These are phyloP conservation scores for Osmerus mordax DNA, from an alignment of 2,113 vertebrate species.

Conservation along the genomic window DNA sequence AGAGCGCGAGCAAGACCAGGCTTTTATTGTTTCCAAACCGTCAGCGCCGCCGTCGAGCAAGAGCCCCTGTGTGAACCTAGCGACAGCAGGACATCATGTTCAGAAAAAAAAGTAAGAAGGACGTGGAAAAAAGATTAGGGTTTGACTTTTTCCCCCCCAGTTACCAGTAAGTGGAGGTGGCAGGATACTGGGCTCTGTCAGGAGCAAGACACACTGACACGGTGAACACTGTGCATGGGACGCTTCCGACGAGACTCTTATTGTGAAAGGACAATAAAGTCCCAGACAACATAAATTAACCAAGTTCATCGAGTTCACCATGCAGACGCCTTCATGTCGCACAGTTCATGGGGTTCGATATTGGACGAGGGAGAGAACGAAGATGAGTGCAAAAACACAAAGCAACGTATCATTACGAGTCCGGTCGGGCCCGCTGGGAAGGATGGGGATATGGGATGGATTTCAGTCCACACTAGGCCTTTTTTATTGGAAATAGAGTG, in stretches of 20 bases:
- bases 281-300: neutral
- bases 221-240: too few relatives aligned
- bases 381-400: constrained; percentile 33
- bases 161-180: constrained; percentile 13
- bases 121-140: constrained; percentile 45
- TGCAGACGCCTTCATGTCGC: constrained; percentile 1
- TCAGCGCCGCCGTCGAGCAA: constrained; percentile 35
- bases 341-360: constrained; percentile 28
- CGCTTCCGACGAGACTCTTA: neutral
- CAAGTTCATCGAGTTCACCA: constrained; percentile 4
- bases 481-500: constrained; percentile 28
- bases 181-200: neutral
- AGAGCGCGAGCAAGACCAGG: constrained; percentile 31
- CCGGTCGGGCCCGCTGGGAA: constrained; percentile 21
- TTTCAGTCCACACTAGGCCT: constrained; percentile 30
- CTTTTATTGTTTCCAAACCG: constrained; percentile 65
- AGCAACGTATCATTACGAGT: constrained; percentile 37
- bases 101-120: constrained; percentile 40
- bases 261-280: too few relatives aligned
- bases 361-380: constrained; percentile 29
- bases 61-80: constrained; percentile 48
- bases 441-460: constrained; percentile 30
- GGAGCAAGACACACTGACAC: neutral
- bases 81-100: constrained; percentile 38
- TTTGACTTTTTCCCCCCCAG: constrained; percentile 23